phyloP scores from a whole-genome alignment of 2,113 vertebrate genomes.

The Paedocypris sp. region DNA sequence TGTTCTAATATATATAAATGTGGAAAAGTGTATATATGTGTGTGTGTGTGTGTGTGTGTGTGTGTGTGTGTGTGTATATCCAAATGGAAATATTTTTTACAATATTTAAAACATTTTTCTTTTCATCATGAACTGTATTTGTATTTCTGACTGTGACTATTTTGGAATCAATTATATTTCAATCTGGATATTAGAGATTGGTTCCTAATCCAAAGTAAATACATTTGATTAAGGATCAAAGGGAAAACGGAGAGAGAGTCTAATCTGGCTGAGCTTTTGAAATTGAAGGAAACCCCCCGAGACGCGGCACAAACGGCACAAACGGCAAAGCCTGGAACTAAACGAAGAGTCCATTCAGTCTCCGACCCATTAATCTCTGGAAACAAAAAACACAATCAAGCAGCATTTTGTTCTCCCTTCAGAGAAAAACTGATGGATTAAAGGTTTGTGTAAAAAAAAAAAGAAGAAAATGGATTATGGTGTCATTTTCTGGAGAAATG shows the following conservation, averaged over 20 bases:
- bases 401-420: not conserved
- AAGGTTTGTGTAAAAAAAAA: too few relatives aligned
- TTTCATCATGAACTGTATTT: too few relatives aligned
- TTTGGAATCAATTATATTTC: too few relatives aligned
- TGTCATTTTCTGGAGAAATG: not conserved
- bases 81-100: too few relatives aligned
- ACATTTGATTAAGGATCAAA: conserved; percentile 20
- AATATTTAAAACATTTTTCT: too few relatives aligned
- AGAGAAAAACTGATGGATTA: conserved; percentile 22
- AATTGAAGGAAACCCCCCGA: not conserved
- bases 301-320: not conserved
- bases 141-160: too few relatives aligned
- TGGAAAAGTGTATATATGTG: too few relatives aligned
- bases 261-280: not conserved
- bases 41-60: too few relatives aligned
- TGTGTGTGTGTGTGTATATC: too few relatives aligned
- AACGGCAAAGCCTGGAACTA: not conserved
- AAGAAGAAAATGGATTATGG: conserved; percentile 15
- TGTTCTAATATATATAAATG: too few relatives aligned
- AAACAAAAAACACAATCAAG: not conserved
- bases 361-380: conserved; percentile 8
- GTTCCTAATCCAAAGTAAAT: conserved; percentile 14
- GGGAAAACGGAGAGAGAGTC: not conserved
- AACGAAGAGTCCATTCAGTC: not conserved
- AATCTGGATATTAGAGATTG: conserved; percentile 7